phyloP scores from a whole-genome alignment of 2,888 invertebrate genomes.

The Luffia ferchaultella region DNA sequence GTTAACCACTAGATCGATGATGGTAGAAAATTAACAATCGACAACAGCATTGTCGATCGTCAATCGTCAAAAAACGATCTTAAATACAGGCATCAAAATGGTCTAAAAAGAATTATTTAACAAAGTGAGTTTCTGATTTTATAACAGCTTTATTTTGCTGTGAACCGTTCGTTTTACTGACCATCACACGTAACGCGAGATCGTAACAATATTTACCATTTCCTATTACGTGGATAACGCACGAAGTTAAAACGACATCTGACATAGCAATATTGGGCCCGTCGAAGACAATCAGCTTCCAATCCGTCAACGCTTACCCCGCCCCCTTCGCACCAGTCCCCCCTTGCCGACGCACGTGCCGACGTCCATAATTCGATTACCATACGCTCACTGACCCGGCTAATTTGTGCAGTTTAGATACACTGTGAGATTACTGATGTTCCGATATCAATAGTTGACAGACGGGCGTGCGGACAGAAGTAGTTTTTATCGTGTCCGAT shows the following conservation, averaged over 20 bases:
- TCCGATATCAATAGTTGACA: background rate
- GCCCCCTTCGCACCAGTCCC: background rate
- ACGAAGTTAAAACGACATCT: constrained; percentile 23
- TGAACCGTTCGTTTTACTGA: no score
- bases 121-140: no score
- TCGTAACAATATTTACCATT: no score
- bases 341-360: constrained; percentile 11
- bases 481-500: background rate
- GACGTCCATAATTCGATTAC: constrained; percentile 3
- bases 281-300: constrained; percentile 40
- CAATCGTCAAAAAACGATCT: no score
- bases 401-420: constrained; percentile 30
- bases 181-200: no score
- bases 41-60: no score
- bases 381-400: constrained; percentile 20
- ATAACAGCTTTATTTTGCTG: no score
- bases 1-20: no score
- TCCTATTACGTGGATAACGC: no score
- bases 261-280: constrained; percentile 24
- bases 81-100: no score
- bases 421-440: background rate
- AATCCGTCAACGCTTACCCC: constrained; percentile 36
- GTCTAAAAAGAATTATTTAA: no score
- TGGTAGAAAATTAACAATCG: no score
- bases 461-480: background rate